Evolutionary conservation across 2,888 invertebrate species (phyloP).

Genomic region (Prionchulus punctatus): DNA sequence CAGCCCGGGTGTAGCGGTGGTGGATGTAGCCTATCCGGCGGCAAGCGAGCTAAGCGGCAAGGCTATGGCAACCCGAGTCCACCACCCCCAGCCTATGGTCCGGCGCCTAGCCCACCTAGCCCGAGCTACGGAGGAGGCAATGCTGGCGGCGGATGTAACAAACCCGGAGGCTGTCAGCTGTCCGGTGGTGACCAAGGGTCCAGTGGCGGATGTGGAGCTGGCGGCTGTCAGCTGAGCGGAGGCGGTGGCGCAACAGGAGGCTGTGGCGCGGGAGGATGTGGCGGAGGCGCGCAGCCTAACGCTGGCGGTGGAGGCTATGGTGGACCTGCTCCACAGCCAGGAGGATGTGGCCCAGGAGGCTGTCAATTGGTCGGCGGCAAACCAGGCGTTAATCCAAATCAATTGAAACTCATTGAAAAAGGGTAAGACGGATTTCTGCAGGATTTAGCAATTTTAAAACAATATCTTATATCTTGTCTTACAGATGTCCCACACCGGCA

Average conservation of each 20-base stretch:
- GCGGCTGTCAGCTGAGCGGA: too few species aligned
- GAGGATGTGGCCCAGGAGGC: background rate
- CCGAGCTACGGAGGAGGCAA: background rate
- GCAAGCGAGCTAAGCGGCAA: too few species aligned
- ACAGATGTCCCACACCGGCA: conserved; percentile 28
- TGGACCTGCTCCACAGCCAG: too few species aligned
- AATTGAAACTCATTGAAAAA: conserved; percentile 25
- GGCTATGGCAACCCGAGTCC: too few species aligned
- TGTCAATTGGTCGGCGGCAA: background rate
- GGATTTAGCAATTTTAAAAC: too few species aligned
- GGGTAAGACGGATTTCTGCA: conserved; percentile 18
- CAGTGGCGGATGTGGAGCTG: background rate
- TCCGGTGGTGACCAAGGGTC: background rate
- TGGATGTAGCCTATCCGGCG: background rate
- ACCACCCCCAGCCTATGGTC: too few species aligned
- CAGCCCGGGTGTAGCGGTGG: conserved; percentile 14
- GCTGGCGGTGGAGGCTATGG: too few species aligned
- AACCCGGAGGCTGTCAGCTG: too few species aligned
- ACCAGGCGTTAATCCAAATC: background rate
- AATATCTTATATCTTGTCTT: background rate
- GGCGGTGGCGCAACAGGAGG: too few species aligned
- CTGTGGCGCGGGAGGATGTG: too few species aligned
- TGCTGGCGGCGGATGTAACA: background rate
- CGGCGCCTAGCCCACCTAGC: too few species aligned
- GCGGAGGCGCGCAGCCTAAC: too few species aligned